Evolutionary conservation across 2,888 invertebrate species (phyloP).

Genomic region (Callosobruchus maculatus): DNA sequence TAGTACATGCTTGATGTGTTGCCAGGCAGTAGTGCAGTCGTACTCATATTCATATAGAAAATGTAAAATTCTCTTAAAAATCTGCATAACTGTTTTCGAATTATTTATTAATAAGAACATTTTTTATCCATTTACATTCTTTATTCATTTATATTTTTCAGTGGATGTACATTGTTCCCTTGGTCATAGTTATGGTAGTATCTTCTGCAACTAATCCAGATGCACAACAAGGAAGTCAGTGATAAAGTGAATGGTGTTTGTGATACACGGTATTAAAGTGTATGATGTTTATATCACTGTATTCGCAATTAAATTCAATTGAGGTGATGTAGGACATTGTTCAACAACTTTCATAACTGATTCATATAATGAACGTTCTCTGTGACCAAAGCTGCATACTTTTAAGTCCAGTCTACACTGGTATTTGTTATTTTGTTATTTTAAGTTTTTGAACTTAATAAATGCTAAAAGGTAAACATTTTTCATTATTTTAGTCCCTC

Average conservation of each 20-base stretch:
- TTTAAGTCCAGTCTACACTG: not conserved
- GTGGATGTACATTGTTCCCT: slow-evolving; percentile 99
- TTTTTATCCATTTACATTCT: too few species aligned
- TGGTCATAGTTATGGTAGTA: slow-evolving; percentile 84
- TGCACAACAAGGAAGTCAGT: slow-evolving; percentile 30
- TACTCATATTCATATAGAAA: too few species aligned
- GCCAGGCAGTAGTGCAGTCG: too few species aligned
- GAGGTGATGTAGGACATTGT: too few species aligned
- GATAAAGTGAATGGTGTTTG: not conserved
- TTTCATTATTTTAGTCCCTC: not conserved
- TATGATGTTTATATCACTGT: not conserved
- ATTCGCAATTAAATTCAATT: not conserved
- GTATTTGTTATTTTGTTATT: slow-evolving; percentile 5
- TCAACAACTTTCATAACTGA: not conserved
- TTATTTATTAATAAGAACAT: too few species aligned
- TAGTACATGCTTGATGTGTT: too few species aligned
- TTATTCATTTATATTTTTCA: slow-evolving; percentile 54
- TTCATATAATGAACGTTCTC: too few species aligned
- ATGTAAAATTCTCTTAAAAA: too few species aligned
- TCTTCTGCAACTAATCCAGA: slow-evolving; percentile 85
- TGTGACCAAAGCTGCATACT: not conserved
- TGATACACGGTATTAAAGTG: not conserved
- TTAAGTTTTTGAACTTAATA: slow-evolving; percentile 3
- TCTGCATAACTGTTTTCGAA: too few species aligned
- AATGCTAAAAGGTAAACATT: too few species aligned